Percentiles rank a stretch among this genome's conserved stretches.
Evolutionary conservation across 23 tunicate genomes (phyloP).

Genomic region (Ascidia mentula): DNA sequence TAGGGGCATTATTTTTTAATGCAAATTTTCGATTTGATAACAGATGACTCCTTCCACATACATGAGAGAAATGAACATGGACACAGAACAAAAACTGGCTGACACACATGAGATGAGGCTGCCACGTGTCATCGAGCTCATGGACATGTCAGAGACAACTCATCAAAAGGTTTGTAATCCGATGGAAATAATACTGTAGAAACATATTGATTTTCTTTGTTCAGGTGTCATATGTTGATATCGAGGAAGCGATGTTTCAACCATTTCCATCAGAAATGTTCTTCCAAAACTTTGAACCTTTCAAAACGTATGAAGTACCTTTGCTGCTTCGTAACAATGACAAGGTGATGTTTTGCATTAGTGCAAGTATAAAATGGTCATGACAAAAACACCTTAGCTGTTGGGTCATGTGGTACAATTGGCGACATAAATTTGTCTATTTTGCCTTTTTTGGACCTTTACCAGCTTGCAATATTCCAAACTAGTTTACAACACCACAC

Average conservation of each 20-base stretch:
- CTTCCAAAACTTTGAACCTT: conserved; percentile 93
- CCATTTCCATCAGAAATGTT: conserved; percentile 98
- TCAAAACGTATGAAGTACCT: conserved; percentile 84
- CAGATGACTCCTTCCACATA: conserved; percentile 85
- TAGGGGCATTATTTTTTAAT: too few relatives aligned
- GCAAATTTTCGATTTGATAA: too few relatives aligned
- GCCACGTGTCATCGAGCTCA: conserved; percentile 74
- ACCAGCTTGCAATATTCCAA: neutral
- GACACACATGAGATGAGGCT: conserved; percentile 88
- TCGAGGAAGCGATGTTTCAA: conserved; percentile 98
- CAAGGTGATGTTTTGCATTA: conserved; percentile 67
- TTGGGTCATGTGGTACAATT: too few relatives aligned
- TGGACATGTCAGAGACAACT: conserved; percentile 97
- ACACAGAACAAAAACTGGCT: conserved; percentile 83
- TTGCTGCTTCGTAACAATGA: conserved; percentile 90
- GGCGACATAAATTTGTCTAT: too few relatives aligned
- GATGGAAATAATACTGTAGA: neutral
- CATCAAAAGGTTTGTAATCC: conserved; percentile 71
- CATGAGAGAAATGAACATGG: conserved; percentile 79
- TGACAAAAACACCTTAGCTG: too few relatives aligned
- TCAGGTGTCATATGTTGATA: conserved; percentile 89
- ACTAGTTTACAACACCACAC: neutral
- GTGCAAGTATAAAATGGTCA: too few relatives aligned
- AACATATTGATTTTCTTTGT: neutral
- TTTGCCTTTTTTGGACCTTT: too few relatives aligned